Base-by-base conservation (phyloP, 2,797 vertebrate species). In the Spinus pinus region DNA sequence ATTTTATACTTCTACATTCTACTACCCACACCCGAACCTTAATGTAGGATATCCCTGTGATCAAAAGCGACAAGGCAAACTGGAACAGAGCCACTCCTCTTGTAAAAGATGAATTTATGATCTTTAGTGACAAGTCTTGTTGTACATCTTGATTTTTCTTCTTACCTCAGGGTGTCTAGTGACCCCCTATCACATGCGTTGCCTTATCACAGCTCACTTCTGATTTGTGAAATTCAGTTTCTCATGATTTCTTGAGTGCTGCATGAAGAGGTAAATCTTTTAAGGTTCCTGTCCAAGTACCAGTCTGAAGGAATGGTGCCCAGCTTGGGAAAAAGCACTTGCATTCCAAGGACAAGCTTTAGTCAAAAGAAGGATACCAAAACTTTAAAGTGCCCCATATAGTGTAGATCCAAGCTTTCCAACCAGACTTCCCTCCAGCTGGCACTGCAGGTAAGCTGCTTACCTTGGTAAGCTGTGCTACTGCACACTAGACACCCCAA, bases 401-500 rank as follows among this genome's bases (percentile, higher is more conserved):
- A 41, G 9, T 0, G 6, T 4, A 70, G 54, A 70, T 28, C 20
- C 30, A 44, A 16, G 42, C 23, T 56, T 37, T 71, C 42, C 50
- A 35, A 39, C 19, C 30, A 47, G 46, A 24, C 15, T n/a, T 47
- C 19, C 64, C 57, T 56, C 46, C 18, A 30, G 21, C 9, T 46
- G 39, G 23, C 0, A 7, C 53, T 37, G 73, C 44, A 71, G 24
- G 46, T 3, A 3, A 9, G 27, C 7, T 25, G 35, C n/a, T 44
- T 21, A 23, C 11, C 50, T 30, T 1, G 1, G 7, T 47, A 31
- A 70, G 12, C 14, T 2, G 1, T 10, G 27, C 7, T 57, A 28
- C 4, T 31, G 50, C 30, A 61, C 64, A 25, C 19, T 4, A 28
- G 24, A n/a, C 13, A 50, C 7, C 7, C 20, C 10, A 4, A 70